A percentile compares a stretch with the other conserved stretches of the same genome.
These are phyloP conservation scores for Alviniconcha marisindica DNA, from an alignment of 1,140 invertebrate species.

Conservation along the genomic window DNA sequence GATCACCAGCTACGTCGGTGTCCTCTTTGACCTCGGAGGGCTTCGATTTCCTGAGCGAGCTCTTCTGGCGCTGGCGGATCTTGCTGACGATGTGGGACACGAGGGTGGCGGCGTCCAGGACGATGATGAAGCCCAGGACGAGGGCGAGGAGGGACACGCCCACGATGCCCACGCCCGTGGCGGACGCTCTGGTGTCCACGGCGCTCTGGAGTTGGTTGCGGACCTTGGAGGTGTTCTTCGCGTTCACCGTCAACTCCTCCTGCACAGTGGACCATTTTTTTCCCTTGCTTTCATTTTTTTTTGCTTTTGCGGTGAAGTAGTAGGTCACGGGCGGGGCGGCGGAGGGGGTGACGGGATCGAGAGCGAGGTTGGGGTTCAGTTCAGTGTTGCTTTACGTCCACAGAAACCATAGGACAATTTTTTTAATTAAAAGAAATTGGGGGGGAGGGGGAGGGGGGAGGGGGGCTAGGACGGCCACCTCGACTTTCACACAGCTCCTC, in stretches of 20 bases:
- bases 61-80: background rate
- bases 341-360: too few species aligned
- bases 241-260: conserved; percentile 24
- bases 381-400: too few species aligned
- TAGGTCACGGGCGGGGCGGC: too few species aligned
- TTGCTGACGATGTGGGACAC: background rate
- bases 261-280: too few species aligned
- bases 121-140: conserved; percentile 7
- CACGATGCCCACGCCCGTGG: conserved; percentile 13
- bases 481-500: too few species aligned
- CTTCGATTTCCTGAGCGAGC: background rate
- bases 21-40: background rate
- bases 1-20: background rate
- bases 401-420: too few species aligned
- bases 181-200: background rate
- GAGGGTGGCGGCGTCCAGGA: conserved; percentile 20
- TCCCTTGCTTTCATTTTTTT: too few species aligned
- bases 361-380: too few species aligned
- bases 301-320: too few species aligned
- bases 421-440: too few species aligned
- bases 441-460: too few species aligned
- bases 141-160: conserved; percentile 7
- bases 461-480: too few species aligned
- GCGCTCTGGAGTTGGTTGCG: background rate
- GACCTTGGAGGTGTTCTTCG: conserved; percentile 14